These are phyloP conservation scores for Ochropleura leucogaster DNA, from an alignment of 2,888 invertebrate genomes.

Conservation along the genomic window DNA sequence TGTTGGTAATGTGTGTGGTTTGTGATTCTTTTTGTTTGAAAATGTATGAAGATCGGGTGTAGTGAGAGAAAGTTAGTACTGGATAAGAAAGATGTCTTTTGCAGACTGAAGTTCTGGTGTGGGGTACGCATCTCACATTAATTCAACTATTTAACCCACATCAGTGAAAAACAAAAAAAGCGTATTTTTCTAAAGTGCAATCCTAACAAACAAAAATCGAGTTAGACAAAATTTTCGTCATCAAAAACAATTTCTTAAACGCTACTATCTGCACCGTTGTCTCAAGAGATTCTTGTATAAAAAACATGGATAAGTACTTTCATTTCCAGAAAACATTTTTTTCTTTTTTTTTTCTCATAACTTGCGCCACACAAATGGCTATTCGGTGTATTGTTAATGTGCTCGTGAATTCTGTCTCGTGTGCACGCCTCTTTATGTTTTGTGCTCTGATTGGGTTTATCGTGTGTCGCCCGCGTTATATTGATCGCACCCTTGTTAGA, in stretches of 20 bases:
- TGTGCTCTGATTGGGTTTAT: conserved; percentile 87
- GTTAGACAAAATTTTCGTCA: not conserved
- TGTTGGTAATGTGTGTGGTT: conserved; percentile 28
- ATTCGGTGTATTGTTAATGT: conserved; percentile 81
- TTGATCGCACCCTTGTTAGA: conserved; percentile 44
- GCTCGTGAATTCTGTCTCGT: conserved; percentile 79
- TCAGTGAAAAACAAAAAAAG: not conserved
- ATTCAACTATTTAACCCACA: not conserved
- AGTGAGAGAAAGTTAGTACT: not conserved
- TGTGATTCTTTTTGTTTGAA: conserved; percentile 28
- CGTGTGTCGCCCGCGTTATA: conserved; percentile 71
- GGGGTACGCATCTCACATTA: not conserved
- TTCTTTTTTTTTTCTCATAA: conserved; percentile 12
- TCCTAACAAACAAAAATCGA: not conserved
- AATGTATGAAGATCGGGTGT: not conserved
- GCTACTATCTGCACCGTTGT: not conserved
- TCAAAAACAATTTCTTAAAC: not conserved
- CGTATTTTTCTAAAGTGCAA: not conserved
- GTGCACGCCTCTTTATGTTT: conserved; percentile 83
- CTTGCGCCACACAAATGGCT: conserved; percentile 68
- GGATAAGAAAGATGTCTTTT: not conserved
- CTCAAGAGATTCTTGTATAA: not conserved
- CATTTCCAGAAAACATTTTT: not conserved
- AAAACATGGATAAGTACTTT: not conserved
- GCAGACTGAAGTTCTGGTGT: too few species aligned